Conservation (phyloP, 2,888 invertebrate genomes). For the Agrenia bidenticulata region DNA sequence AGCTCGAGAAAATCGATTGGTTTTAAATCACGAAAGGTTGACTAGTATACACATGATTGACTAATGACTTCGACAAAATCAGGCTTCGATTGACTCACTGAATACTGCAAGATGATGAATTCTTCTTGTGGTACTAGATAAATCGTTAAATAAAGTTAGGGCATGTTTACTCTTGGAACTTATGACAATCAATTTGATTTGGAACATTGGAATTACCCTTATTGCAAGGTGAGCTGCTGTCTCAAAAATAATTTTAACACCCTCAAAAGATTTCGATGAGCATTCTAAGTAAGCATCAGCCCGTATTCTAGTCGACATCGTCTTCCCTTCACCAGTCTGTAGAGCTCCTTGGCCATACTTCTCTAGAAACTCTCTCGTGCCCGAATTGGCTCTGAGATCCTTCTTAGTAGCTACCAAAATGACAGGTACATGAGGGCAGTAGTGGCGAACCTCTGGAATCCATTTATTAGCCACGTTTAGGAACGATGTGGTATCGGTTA, state of each 20-base stretch:
- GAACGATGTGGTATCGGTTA: constrained; percentile 41
- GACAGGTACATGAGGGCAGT: constrained; percentile 39
- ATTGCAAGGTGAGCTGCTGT: constrained; percentile 61
- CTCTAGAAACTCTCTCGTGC: constrained; percentile 28
- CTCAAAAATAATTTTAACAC: constrained; percentile 65
- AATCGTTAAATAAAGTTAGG: no score
- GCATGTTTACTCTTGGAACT: no score
- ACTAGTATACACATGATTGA: no score
- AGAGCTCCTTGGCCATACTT: constrained; percentile 38
- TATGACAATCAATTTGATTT: no score
- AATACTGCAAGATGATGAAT: constrained; percentile 11
- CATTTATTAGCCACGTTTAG: constrained; percentile 48
- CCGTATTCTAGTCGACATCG: constrained; percentile 60
- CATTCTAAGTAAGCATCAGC: constrained; percentile 65
- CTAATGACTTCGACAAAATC: no score
- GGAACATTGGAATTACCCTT: no score
- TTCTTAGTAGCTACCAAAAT: constrained; percentile 44
- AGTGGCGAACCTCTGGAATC: constrained; percentile 47
- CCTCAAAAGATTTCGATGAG: constrained; percentile 66
- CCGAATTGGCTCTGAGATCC: constrained; percentile 37
- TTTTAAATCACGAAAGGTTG: no score
- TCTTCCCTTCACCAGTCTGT: constrained; percentile 40
- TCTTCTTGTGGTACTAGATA: constrained; percentile 21
- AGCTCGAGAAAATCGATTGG: no score
- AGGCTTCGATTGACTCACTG: constrained; percentile 6